Percentiles rank a stretch among this genome's conserved stretches.
These are phyloP conservation scores for Bettongia penicillata DNA, from an alignment of 2,113 vertebrate species.

Conservation along the genomic window DNA sequence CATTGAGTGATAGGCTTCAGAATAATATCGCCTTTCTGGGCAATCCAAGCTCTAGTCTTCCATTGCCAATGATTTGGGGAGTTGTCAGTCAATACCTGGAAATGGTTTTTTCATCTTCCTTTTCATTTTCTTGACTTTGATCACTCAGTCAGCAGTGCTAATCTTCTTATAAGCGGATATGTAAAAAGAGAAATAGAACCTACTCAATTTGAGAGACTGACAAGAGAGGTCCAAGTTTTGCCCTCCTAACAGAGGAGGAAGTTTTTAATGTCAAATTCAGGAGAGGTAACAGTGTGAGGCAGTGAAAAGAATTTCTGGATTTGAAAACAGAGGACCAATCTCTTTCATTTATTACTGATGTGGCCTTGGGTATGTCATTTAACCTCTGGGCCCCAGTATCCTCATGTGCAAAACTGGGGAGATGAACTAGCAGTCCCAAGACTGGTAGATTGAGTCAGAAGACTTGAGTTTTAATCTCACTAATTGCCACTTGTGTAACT, in stretches of 20 bases:
- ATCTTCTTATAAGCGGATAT: conserved; percentile 9
- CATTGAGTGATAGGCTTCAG: not conserved
- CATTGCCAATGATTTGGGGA: too few relatives aligned
- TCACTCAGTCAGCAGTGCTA: not conserved
- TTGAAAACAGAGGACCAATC: not conserved
- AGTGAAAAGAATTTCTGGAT: not conserved
- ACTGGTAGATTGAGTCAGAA: not conserved
- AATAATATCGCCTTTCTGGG: not conserved
- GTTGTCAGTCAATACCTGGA: not conserved
- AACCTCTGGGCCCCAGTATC: not conserved
- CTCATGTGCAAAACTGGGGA: not conserved
- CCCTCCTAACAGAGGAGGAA: not conserved
- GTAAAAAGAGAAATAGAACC: not conserved
- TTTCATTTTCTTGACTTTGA: conserved; percentile 6
- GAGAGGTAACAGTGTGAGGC: not conserved
- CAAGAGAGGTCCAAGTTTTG: not conserved
- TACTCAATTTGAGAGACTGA: not conserved
- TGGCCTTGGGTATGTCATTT: not conserved
- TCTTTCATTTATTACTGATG: not conserved
- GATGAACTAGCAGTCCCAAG: not conserved
- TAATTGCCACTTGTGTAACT: not conserved
- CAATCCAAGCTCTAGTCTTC: not conserved
- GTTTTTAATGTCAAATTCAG: not conserved
- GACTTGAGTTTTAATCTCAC: not conserved
- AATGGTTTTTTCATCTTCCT: not conserved